phyloP scores from a whole-genome alignment of 2,888 invertebrate species.

The Steinernema scapterisci region DNA sequence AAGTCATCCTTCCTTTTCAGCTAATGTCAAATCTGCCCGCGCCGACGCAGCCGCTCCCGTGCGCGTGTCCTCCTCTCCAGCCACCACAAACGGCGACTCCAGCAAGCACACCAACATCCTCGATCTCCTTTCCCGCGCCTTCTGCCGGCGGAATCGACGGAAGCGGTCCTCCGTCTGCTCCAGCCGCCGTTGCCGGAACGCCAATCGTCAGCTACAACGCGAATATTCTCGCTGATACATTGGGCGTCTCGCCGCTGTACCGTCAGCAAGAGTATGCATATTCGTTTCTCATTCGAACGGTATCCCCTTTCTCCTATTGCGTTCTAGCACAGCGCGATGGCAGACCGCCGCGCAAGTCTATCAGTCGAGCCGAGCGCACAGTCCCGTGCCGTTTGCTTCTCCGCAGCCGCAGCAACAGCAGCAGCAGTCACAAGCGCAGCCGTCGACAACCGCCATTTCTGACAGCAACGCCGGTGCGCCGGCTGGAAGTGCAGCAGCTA shows the following conservation, averaged over 20 bases:
- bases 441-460: neutral
- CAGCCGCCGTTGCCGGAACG: neutral
- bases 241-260: constrained; percentile 65
- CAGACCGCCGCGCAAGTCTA: constrained; percentile 64
- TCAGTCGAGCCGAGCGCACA: constrained; percentile 61
- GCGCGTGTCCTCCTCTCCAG: constrained; percentile 22
- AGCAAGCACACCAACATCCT: neutral
- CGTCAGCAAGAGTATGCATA: constrained; percentile 62
- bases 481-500: neutral
- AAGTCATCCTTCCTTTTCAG: neutral
- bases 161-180: neutral
- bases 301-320: neutral
- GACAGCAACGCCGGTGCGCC: neutral
- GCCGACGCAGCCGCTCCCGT: neutral
- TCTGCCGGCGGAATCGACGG: neutral
- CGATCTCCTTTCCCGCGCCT: neutral
- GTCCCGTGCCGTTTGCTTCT: constrained; percentile 49
- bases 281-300: constrained; percentile 17
- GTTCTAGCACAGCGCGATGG: constrained; percentile 61
- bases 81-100: constrained; percentile 7
- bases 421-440: neutral
- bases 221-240: constrained; percentile 61
- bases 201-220: constrained; percentile 43
- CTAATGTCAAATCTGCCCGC: neutral
- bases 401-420: neutral